These are phyloP conservation scores for Timandra comae DNA, from an alignment of 2,888 invertebrate genomes.

Conservation along the genomic window DNA sequence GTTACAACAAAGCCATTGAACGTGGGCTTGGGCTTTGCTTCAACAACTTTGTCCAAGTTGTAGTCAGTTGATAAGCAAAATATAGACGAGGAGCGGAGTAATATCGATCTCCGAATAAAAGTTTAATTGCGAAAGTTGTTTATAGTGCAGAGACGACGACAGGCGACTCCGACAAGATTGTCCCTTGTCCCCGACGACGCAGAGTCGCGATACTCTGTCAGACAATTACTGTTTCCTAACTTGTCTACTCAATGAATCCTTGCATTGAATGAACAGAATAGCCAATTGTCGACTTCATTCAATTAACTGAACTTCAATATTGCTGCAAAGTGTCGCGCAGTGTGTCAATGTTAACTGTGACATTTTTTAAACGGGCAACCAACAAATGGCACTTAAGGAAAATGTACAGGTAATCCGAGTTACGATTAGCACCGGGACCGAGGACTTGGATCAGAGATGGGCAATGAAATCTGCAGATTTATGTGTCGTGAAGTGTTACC, in stretches of 20 bases:
- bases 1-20: constrained; percentile 7
- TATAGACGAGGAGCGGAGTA: constrained; percentile 41
- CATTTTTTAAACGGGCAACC: constrained; percentile 8
- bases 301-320: neutral
- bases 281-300: neutral
- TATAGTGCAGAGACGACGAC: constrained; percentile 55
- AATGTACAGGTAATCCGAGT: constrained; percentile 27
- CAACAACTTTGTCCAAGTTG: constrained; percentile 27
- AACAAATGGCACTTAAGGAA: constrained; percentile 23
- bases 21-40: constrained; percentile 17
- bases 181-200: constrained; percentile 19
- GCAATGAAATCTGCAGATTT: constrained; percentile 55
- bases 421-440: constrained; percentile 37
- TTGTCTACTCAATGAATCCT: constrained; percentile 31
- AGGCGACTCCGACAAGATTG: constrained; percentile 35
- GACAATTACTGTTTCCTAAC: constrained; percentile 37
- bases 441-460: constrained; percentile 35
- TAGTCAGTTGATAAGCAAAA: constrained; percentile 46
- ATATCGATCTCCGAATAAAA: constrained; percentile 64
- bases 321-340: no score
- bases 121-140: constrained; percentile 71
- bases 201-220: constrained; percentile 23
- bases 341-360: no score
- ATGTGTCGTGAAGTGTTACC: constrained; percentile 42
- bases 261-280: no score